Percentiles rank a stretch among this genome's conserved stretches.
These are phyloP conservation scores for Zygaena filipendulae DNA, from an alignment of 2,888 invertebrate species.

Conservation along the genomic window DNA sequence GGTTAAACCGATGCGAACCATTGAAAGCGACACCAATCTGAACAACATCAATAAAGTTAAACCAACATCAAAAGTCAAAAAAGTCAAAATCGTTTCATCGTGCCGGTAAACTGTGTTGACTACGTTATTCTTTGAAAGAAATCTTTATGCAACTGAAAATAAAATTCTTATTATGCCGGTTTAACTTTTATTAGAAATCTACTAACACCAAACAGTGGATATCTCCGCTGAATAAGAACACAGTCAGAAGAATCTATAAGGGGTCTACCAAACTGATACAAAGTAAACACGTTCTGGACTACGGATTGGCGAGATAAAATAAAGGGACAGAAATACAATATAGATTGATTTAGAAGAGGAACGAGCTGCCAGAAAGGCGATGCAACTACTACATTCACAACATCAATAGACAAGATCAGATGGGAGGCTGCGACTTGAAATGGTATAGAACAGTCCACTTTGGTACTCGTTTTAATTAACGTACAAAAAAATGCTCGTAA, in stretches of 20 bases:
- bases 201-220: slow-evolving; percentile 55
- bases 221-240: slow-evolving; percentile 56
- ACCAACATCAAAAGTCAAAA: slow-evolving; percentile 46
- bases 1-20: slow-evolving; percentile 60
- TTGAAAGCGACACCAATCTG: slow-evolving; percentile 65
- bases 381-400: slow-evolving; percentile 67
- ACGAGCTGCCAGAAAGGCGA: slow-evolving; percentile 52
- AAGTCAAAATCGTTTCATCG: not conserved
- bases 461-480: too few species aligned
- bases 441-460: slow-evolving; percentile 51
- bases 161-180: slow-evolving; percentile 21
- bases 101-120: too few species aligned
- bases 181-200: slow-evolving; percentile 40
- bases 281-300: slow-evolving; percentile 49
- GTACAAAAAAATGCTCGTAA: not conserved
- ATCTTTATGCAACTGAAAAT: too few species aligned
- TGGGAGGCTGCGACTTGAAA: slow-evolving; percentile 54
- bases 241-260: slow-evolving; percentile 61
- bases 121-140: too few species aligned
- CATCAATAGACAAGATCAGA: slow-evolving; percentile 60
- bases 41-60: slow-evolving; percentile 60
- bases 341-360: slow-evolving; percentile 51
- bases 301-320: slow-evolving; percentile 58
- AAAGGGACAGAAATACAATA: slow-evolving; percentile 50
- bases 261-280: slow-evolving; percentile 56